phyloP scores from a whole-genome alignment of 2,113 vertebrate genomes.

The Nannobrachium achirus region DNA sequence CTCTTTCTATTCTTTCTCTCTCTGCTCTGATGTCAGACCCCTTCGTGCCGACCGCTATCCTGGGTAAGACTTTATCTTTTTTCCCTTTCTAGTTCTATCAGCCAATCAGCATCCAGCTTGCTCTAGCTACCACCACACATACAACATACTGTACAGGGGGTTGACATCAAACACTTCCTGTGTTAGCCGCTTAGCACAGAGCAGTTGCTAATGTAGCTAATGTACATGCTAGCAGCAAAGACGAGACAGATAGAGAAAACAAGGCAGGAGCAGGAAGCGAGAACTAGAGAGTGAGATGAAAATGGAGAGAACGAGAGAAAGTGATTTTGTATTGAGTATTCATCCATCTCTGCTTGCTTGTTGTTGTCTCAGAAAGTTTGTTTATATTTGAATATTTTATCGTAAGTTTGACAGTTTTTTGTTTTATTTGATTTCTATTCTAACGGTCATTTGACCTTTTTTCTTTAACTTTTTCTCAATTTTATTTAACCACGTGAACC shows the following conservation, averaged over 20 bases:
- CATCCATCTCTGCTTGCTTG: conserved; percentile 82
- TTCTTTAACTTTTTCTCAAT: background rate
- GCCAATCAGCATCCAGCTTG: background rate
- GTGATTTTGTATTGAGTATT: conserved; percentile 63
- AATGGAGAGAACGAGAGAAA: conserved; percentile 55
- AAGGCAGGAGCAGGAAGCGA: conserved; percentile 13
- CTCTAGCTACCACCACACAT: background rate
- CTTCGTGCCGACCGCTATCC: conserved; percentile 98
- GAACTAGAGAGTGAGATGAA: conserved; percentile 11
- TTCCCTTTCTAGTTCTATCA: conserved; percentile 25
- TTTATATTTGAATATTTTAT: conserved; percentile 17
- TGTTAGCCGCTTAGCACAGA: background rate
- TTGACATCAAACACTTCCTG: too few relatives aligned
- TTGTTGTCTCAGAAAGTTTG: conserved; percentile 62
- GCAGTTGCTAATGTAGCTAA: background rate
- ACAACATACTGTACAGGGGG: background rate
- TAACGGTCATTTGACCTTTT: background rate
- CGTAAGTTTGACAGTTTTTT: background rate
- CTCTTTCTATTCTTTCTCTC: conserved; percentile 67
- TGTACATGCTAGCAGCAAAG: conserved; percentile 3
- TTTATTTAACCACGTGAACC: too few relatives aligned
- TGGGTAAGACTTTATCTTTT: conserved; percentile 90
- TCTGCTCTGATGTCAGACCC: conserved; percentile 85
- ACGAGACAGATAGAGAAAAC: conserved; percentile 24
- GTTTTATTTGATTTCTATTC: conserved; percentile 4